These are phyloP conservation scores for Oophaga sylvatica DNA, from an alignment of 2,797 vertebrate genomes.

Conservation along the genomic window DNA sequence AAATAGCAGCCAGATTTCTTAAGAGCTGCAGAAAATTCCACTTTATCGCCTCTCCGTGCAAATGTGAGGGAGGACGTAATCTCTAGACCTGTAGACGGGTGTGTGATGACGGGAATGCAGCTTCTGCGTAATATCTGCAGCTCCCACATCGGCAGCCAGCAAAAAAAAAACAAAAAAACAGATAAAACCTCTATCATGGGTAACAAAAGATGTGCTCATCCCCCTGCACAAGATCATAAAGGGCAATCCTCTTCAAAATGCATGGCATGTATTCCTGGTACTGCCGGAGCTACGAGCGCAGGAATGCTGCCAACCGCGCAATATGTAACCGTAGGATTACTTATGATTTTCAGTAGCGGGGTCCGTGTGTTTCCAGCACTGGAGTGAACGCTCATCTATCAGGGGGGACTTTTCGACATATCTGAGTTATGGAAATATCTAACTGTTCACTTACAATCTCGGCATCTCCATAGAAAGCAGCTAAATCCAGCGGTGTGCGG, in stretches of 20 bases:
- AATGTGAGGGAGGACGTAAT: not conserved
- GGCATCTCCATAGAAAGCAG: constrained; percentile 95
- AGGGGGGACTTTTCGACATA: not conserved
- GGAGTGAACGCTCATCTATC: not conserved
- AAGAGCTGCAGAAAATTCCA: constrained; percentile 31
- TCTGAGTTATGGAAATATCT: not conserved
- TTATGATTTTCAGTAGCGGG: not conserved
- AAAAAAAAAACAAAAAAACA: not conserved
- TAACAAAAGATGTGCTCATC: not conserved
- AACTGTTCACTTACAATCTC: constrained; percentile 85
- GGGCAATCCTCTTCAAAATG: constrained; percentile 25
- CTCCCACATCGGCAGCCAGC: constrained; percentile 2
- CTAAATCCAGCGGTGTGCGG: constrained; percentile 93
- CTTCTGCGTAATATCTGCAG: constrained; percentile 38
- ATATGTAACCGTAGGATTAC: constrained; percentile 48
- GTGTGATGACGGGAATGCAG: constrained; percentile 33
- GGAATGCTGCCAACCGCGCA: constrained; percentile 29
- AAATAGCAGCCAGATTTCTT: not conserved
- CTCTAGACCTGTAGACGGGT: not conserved
- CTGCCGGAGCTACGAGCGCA: constrained; percentile 8
- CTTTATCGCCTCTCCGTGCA: constrained; percentile 15
- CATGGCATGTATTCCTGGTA: not conserved
- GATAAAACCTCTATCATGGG: constrained; percentile 5
- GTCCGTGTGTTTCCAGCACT: constrained; percentile 22
- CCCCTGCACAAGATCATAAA: not conserved